Evolutionary conservation across 2,797 vertebrate species (phyloP).

Genomic region (Manis crassicaudata): DNA sequence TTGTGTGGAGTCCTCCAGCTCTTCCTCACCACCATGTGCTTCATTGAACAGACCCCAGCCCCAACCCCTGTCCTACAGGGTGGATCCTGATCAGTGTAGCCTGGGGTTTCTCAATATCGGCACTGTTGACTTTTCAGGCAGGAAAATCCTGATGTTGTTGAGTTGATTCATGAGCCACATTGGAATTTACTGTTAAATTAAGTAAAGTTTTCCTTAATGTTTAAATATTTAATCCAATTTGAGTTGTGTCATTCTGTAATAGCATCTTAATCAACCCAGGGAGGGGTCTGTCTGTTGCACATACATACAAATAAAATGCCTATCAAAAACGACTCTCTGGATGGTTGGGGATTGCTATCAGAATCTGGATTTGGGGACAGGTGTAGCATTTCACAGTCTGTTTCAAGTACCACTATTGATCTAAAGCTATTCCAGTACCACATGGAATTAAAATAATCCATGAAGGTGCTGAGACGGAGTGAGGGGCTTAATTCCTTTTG

Average conservation of each 20-base stretch:
- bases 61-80: background rate
- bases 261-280: background rate
- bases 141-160: background rate
- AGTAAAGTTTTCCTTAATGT: background rate
- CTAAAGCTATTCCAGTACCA: background rate
- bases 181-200: background rate
- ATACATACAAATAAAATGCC: background rate
- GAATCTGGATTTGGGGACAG: background rate
- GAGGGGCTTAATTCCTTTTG: background rate
- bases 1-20: background rate
- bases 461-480: background rate
- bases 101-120: background rate
- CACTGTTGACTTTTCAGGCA: background rate
- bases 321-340: background rate
- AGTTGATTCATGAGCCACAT: background rate
- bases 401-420: background rate
- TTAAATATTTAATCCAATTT: background rate
- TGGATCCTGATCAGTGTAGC: background rate
- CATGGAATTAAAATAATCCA: background rate
- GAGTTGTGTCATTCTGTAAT: background rate
- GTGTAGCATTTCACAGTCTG: background rate
- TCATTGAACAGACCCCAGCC: background rate
- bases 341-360: background rate
- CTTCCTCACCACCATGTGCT: background rate
- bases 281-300: background rate